Evolutionary conservation across 2,797 vertebrate genomes (phyloP), one percentile per base, ranked within the genome.

Genomic region (Pithecia hirsuta): DNA sequence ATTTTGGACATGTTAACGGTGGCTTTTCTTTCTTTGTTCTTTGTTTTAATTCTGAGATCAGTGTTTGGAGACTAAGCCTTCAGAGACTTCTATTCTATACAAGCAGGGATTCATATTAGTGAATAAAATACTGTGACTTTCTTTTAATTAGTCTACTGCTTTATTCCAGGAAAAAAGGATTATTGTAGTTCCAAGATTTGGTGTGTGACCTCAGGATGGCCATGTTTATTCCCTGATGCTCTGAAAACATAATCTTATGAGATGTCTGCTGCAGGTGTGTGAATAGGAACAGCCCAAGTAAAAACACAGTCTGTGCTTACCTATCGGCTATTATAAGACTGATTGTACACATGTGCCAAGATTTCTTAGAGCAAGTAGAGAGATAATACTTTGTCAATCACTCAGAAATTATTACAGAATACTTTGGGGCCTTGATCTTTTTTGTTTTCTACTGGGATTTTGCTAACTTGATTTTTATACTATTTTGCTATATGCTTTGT

Each of bases 401-500:
- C 33, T 86, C 82, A 70, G 75, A 78, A 92, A 88, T 93, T 81
- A 64, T 84, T 87, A 36, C 4, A 84, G 80, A 15, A 30, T 44
- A 33, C 2, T 82, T 86, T 33, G 46, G 52, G 4, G 10, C 44
- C 82, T 87, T 92, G 72, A 89, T 89, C 15, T 88, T 33, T 75
- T 97, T 96, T 50, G 48, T 50, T 24, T 94, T 72, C 33, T 79
- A 24, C 39, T 88, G 19, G 5, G 46, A 11, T 95, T 20, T 85
- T 95, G 26, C 36, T 89, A 83, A 55, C 61, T 61, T 92, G 41
- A 19, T 74, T 86, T 94, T 92, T 61, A 89, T 30, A 1, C 26
- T 92, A 28, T 81, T 97, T 93, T 95, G 39, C 41, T 79, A 89
- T 94, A 44, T 85, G 36, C 14, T 90, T 93, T 96, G 41, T 74